A percentile compares a stretch with the other conserved stretches of the same genome.
Evolutionary conservation across 2,888 invertebrate species (phyloP).

Genomic region (Nephrocerus scutellatus): DNA sequence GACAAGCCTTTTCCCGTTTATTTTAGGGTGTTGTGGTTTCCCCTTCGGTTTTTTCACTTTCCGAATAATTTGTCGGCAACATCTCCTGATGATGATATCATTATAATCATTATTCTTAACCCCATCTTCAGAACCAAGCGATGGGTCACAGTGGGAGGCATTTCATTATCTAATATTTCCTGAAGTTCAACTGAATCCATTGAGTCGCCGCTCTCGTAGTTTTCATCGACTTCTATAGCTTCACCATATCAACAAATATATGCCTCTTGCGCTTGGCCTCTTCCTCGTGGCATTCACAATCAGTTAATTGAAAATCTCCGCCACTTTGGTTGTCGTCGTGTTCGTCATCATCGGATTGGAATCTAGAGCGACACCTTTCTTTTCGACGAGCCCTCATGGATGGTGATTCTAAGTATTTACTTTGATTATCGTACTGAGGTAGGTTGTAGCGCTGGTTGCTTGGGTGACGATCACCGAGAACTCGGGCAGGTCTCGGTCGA

Average conservation of each 20-base stretch:
- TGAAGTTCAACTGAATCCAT: slow-evolving; percentile 49
- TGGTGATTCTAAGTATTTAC: too few species aligned
- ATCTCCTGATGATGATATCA: too few species aligned
- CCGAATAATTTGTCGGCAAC: slow-evolving; percentile 44
- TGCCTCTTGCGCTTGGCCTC: slow-evolving; percentile 16
- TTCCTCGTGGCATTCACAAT: slow-evolving; percentile 6
- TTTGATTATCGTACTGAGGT: too few species aligned
- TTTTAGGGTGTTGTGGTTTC: background rate
- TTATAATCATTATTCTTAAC: slow-evolving; percentile 34
- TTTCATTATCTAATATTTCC: slow-evolving; percentile 51
- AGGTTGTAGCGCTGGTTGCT: too few species aligned
- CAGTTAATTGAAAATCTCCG: too few species aligned
- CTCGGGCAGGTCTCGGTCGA: too few species aligned
- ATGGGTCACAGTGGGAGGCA: slow-evolving; percentile 51
- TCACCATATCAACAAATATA: slow-evolving; percentile 36
- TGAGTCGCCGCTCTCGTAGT: slow-evolving; percentile 40
- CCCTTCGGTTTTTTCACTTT: slow-evolving; percentile 5
- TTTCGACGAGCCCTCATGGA: background rate
- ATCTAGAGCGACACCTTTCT: background rate
- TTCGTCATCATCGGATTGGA: slow-evolving; percentile 5
- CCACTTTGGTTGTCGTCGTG: slow-evolving; percentile 14
- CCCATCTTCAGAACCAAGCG: slow-evolving; percentile 48
- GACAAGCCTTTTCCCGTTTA: slow-evolving; percentile 9
- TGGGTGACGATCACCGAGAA: too few species aligned
- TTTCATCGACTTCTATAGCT: slow-evolving; percentile 31